Base-by-base conservation (phyloP, 2,888 invertebrate genomes). In the Galerucella pusilla region DNA sequence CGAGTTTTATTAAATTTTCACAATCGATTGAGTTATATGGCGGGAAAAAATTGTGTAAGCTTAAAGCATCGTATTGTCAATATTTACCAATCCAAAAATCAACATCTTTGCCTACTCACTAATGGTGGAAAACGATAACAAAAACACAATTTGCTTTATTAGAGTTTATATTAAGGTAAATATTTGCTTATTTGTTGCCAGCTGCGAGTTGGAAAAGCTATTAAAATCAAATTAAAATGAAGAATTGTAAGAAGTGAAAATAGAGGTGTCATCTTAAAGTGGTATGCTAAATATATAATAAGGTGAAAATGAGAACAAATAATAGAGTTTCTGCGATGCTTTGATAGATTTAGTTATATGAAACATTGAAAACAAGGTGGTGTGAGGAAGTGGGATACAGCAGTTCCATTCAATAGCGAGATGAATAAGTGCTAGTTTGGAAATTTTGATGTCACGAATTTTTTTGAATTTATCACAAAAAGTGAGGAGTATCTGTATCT, bases 61-160 rank as follows among this genome's bases (percentile, higher is more conserved):
- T 68, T 60, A 25, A 45, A 68, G 46, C 68, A 59, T 46, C 20
- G 45, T 25, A 68, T 16, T 42, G 60, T 68, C 64, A 71, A 71
- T 71, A 61, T 71, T 71, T 71, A 64, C 46, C 71, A 64, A 64
- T 71, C 54, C 63, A n/a, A 73, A 63, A 68, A 68, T 63, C 68
- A 68, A 73, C 63, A 73, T 73, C 68, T 63, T 42, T 57, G 10
- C 14, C 52, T 25, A 28, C 14, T 59, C 25, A 14, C 45, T 42
- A 68, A 73, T 68, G 52, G 49, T 16, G 14, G 35, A 74, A 63
- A 73, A 65, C 64, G 68, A 77, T 75, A 75, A 79, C 75, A 79
- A 80, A 78, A 79, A 78, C 75, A 73, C 70, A 71, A 77, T 77
- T 77, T 70, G 45, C 54, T 73, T 73, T 73, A 75, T 75, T 77